A percentile compares a stretch with the other conserved stretches of the same genome.
Conservation (phyloP, 2,113 vertebrate genomes). For the Ceyx melanurus region DNA sequence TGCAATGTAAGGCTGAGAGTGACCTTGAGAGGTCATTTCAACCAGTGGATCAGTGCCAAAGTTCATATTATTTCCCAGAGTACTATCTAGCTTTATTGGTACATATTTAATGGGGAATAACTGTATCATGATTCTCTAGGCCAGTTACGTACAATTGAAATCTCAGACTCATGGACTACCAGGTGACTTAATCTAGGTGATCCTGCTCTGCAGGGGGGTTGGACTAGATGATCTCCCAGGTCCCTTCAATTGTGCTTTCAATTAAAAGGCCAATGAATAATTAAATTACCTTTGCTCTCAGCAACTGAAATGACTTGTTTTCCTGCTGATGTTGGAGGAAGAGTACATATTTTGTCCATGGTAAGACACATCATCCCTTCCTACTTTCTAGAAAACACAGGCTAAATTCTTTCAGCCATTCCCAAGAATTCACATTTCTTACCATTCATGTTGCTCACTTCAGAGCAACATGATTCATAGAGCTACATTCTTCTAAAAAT, state of each 20-base stretch:
- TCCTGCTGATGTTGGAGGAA: background rate
- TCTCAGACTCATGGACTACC: background rate
- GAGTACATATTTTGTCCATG: no score
- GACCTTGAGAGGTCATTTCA: background rate
- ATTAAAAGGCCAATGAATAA: background rate
- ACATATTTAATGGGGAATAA: background rate
- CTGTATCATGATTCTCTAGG: background rate
- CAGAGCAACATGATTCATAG: background rate
- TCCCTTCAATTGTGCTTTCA: background rate
- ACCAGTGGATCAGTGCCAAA: background rate
- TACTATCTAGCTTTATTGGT: background rate
- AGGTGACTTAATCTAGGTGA: no score
- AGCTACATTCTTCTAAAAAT: conserved; percentile 10
- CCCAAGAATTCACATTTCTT: background rate
- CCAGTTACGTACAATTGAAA: background rate
- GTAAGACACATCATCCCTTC: background rate
- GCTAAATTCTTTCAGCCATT: background rate
- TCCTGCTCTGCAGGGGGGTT: no score
- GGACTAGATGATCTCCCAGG: no score
- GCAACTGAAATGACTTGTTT: background rate
- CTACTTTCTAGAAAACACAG: background rate
- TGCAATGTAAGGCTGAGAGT: background rate
- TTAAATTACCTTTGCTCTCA: background rate
- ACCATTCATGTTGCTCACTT: background rate
- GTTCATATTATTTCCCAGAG: background rate